Conservation (phyloP, 2,888 invertebrate species). For the Agriopis aurantiaria region DNA sequence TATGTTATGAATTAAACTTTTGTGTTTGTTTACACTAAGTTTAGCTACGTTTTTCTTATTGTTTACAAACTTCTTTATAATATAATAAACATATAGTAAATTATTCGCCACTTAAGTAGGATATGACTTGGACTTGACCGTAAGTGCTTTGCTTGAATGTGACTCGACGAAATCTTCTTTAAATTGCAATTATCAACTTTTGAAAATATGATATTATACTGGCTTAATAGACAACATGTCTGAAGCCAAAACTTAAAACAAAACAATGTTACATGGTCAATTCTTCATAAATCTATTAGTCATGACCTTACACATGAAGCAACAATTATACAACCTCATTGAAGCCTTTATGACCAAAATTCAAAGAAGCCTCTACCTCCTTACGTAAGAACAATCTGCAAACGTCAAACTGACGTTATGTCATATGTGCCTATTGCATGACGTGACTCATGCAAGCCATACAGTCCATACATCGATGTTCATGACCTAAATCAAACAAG, state of each 20-base stretch:
- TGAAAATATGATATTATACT: too few relatives aligned
- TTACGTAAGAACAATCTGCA: slow-evolving; percentile 21
- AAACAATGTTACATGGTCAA: not conserved
- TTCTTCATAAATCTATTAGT: too few relatives aligned
- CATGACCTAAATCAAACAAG: slow-evolving; percentile 57
- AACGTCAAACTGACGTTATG: slow-evolving; percentile 38
- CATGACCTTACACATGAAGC: slow-evolving; percentile 14
- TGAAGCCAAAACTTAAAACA: too few relatives aligned
- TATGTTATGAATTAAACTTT: not conserved
- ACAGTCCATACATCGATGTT: slow-evolving; percentile 44
- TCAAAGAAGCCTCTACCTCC: slow-evolving; percentile 14
- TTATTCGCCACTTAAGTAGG: too few relatives aligned
- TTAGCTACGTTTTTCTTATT: too few relatives aligned
- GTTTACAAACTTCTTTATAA: too few relatives aligned
- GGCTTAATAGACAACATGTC: too few relatives aligned
- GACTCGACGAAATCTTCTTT: too few relatives aligned
- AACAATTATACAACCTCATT: slow-evolving; percentile 25
- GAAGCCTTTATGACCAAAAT: slow-evolving; percentile 13
- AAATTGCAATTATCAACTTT: too few relatives aligned
- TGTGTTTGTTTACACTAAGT: not conserved
- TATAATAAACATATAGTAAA: too few relatives aligned
- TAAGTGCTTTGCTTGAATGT: too few relatives aligned
- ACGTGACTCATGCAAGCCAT: slow-evolving; percentile 37
- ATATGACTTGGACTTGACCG: too few relatives aligned
- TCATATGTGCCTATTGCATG: slow-evolving; percentile 42